Evolutionary conservation across 2,113 vertebrate species (phyloP), one percentile per base, ranked within the genome.

Genomic region (Myiagra hebetior): DNA sequence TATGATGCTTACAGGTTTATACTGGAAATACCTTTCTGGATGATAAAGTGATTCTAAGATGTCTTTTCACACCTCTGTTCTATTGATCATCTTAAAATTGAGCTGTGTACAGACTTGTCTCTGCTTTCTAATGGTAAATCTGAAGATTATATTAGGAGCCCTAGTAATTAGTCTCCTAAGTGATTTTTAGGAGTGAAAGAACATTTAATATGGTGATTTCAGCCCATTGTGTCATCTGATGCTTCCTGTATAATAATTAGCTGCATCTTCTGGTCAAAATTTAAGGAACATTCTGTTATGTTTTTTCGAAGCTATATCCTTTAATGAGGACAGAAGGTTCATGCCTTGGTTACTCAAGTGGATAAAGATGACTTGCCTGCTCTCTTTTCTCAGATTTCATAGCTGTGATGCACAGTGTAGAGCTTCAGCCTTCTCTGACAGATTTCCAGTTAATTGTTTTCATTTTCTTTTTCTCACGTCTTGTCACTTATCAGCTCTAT

Each of bases 401-500:
- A 53, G 53, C 44, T 62, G n/a, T 59, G 15, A 15, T 78, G 26
- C 33, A 39, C 89, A 65, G 8, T 23, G 10, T 27, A 63, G 47
- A 95, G 31, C 53, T 90, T 90, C 47, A 76, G 63, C 50, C 77
- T 92, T 75, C 65, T 89, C 64, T 87, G 95, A 86, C 87, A 88
- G 70, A 59, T 90, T 87, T 90, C 37, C 67, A 79, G 79, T 89
- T 93, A 90, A 94, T 96, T 93, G 44, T 76, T 88, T 95, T 79
- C 13, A 16, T 91, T 92, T 95, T 96, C 82, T 88, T 87, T 78
- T 93, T 52, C 59, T 77, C 55, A 42, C 41, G 33, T 83, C 78
- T 79, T 85, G 70, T 87, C 72, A 91, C 44, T 93, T 95, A 42
- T 1, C 27, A 67, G 67, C 68, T 94, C 83, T 83, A 27, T 93